phyloP scores from a whole-genome alignment of 2,797 vertebrate species.

The Varecia variegata region DNA sequence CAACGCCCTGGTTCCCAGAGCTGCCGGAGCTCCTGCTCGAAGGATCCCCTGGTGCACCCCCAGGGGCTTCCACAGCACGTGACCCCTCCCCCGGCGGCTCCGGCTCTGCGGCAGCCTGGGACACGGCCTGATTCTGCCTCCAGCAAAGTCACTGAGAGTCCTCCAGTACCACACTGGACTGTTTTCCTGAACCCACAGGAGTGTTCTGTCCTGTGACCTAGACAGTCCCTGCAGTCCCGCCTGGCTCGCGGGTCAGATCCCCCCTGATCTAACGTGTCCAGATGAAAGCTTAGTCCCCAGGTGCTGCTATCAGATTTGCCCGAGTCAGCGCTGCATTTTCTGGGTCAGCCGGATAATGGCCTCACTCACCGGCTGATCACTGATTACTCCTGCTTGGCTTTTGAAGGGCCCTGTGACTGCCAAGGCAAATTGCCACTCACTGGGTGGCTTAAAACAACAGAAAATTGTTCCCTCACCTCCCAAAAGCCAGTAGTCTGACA shows the following conservation, averaged over 20 bases:
- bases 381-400: not conserved
- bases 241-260: not conserved
- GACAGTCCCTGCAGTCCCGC: not conserved
- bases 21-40: too few species aligned
- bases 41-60: too few species aligned
- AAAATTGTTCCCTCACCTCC: not conserved
- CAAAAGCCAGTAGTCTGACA: not conserved
- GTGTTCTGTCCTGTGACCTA: not conserved
- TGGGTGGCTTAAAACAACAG: not conserved
- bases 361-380: not conserved
- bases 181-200: not conserved
- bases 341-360: constrained; percentile 36
- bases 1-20: not conserved
- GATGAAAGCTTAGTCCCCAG: constrained; percentile 7
- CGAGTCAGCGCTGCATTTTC: constrained; percentile 43
- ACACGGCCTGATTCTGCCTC: not conserved
- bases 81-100: too few species aligned
- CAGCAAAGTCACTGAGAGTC: rapidly evolving
- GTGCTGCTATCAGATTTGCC: constrained; percentile 50
- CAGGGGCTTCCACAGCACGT: not conserved
- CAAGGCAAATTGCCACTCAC: not conserved
- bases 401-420: not conserved
- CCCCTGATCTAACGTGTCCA: not conserved
- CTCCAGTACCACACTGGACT: not conserved
- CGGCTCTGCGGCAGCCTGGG: rapidly evolving